phyloP scores from a whole-genome alignment of 2,797 vertebrate species.

The Galagoides demidoff region DNA sequence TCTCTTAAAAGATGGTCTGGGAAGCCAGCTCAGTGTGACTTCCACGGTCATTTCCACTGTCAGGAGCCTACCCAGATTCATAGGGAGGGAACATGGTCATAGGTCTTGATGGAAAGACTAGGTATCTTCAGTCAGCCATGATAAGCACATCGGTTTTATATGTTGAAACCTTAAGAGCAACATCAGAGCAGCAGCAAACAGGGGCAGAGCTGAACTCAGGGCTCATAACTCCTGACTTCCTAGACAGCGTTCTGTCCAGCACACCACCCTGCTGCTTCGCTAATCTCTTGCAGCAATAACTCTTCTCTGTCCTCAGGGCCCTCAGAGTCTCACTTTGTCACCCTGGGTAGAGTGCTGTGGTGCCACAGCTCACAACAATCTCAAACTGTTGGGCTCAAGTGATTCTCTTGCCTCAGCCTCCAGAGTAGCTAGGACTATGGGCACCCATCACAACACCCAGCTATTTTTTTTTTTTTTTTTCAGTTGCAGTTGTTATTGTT shows the following conservation, averaged over 20 bases:
- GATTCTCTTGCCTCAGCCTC: too few relatives aligned
- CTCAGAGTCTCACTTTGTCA: too few relatives aligned
- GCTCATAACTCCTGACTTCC: neutral
- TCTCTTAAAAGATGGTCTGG: neutral
- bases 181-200: neutral
- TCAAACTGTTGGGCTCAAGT: too few relatives aligned
- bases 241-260: neutral
- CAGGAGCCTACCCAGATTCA: neutral
- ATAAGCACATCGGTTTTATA: neutral
- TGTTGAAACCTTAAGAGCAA: neutral
- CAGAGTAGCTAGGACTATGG: too few relatives aligned
- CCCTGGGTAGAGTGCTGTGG: too few relatives aligned
- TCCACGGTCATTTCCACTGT: neutral
- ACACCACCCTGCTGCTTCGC: neutral
- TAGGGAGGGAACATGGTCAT: neutral
- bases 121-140: neutral
- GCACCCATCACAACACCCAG: too few relatives aligned
- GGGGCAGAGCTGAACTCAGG: neutral
- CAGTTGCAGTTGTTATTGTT: too few relatives aligned
- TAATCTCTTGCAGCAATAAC: neutral
- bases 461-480: too few relatives aligned
- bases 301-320: neutral
- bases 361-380: too few relatives aligned
- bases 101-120: neutral
- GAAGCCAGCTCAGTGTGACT: neutral